These are phyloP conservation scores for Drosophila sp. DNA, from an alignment of 1,140 invertebrate genomes.

Conservation along the genomic window DNA sequence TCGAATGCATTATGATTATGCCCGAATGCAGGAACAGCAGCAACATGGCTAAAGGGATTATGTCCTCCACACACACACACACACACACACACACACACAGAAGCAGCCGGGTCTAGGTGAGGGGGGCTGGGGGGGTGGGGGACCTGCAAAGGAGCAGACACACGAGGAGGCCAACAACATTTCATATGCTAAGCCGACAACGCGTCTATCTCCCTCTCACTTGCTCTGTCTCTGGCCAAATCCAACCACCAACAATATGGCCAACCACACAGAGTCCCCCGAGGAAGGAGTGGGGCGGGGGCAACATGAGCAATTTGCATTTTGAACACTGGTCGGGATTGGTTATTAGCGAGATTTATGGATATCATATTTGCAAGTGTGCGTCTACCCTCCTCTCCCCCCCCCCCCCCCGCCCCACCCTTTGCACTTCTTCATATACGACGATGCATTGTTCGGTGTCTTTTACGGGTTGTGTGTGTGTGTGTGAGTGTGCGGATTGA, in stretches of 20 bases:
- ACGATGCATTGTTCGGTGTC: conserved; percentile 24
- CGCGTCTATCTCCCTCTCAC: background rate
- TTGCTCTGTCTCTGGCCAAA: conserved; percentile 21
- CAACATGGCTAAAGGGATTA: conserved; percentile 23
- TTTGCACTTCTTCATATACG: conserved; percentile 18
- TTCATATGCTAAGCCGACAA: conserved; percentile 69
- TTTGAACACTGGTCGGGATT: conserved; percentile 65
- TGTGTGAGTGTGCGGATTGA: conserved; percentile 64
- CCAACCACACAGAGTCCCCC: conserved; percentile 38
- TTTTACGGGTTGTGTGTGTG: conserved; percentile 14
- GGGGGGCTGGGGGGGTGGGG: no score
- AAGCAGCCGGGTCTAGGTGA: background rate
- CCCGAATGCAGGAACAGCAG: conserved; percentile 38
- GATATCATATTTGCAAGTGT: conserved; percentile 66
- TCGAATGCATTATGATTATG: conserved; percentile 73
- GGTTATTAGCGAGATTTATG: conserved; percentile 80
- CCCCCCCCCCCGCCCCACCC: background rate
- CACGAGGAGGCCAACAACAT: conserved; percentile 40
- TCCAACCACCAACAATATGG: conserved; percentile 59
- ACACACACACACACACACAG: background rate
- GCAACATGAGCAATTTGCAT: conserved; percentile 77
- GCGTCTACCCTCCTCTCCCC: conserved; percentile 9
- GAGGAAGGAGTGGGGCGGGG: conserved; percentile 4
- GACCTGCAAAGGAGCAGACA: background rate
- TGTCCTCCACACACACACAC: background rate